Conservation (phyloP, 2,797 vertebrate genomes). For the Columba guinea region DNA sequence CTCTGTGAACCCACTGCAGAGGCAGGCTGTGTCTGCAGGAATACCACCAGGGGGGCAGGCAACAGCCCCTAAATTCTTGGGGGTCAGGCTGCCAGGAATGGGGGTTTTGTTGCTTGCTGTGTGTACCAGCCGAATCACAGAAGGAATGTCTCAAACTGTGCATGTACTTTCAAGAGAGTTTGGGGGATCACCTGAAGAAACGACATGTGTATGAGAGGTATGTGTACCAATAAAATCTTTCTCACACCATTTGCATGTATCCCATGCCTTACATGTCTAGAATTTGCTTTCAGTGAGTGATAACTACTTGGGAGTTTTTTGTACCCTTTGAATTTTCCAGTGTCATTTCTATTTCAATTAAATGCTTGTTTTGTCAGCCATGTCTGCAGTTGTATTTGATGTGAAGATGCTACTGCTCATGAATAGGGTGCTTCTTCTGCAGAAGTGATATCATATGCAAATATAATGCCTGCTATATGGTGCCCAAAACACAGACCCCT, state of each 20-base stretch:
- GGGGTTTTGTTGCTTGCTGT: background rate
- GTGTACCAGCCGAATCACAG: background rate
- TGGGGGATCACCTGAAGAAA: background rate
- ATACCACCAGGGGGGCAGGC: background rate
- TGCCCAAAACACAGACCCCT: background rate
- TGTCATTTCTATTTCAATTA: background rate
- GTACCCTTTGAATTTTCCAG: background rate
- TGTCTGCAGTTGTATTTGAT: background rate
- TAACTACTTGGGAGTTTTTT: background rate
- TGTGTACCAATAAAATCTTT: background rate
- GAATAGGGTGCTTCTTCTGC: slow-evolving; percentile 21
- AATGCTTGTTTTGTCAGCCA: background rate
- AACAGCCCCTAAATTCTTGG: background rate
- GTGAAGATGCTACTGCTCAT: background rate
- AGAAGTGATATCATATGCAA: background rate
- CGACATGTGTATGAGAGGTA: fast-evolving
- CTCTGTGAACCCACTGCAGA: fast-evolving
- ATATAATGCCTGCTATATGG: background rate
- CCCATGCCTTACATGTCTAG: background rate
- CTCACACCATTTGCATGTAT: background rate
- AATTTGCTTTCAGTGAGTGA: background rate
- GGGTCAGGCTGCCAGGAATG: background rate
- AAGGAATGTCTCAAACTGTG: background rate
- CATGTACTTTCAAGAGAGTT: background rate
- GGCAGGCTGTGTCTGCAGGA: background rate